These are phyloP conservation scores for Nephrocerus scutellatus DNA, from an alignment of 2,888 invertebrate genomes.

Conservation along the genomic window DNA sequence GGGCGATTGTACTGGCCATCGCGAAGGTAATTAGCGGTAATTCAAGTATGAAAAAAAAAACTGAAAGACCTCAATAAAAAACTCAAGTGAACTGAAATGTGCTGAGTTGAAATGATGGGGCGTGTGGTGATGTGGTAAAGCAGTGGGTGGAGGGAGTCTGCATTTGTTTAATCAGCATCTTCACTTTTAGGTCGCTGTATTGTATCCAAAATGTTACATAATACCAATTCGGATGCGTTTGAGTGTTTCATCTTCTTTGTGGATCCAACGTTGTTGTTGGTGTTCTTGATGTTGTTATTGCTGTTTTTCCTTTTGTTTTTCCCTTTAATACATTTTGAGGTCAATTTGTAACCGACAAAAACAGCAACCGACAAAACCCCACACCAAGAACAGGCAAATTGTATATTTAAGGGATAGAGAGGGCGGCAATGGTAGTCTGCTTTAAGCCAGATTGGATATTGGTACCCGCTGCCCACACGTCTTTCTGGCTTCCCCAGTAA, in stretches of 20 bases:
- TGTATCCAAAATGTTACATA: too few species aligned
- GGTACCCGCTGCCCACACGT: too few species aligned
- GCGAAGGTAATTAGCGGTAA: conserved; percentile 24
- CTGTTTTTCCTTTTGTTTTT: too few species aligned
- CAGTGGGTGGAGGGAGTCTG: not conserved
- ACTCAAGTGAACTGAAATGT: conserved; percentile 15
- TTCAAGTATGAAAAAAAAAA: conserved; percentile 19
- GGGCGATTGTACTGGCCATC: conserved; percentile 5
- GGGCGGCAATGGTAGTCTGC: too few species aligned
- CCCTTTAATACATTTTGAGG: conserved; percentile 23
- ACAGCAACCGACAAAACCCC: too few species aligned
- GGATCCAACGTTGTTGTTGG: not conserved
- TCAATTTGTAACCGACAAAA: conserved; percentile 22
- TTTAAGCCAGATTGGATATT: too few species aligned
- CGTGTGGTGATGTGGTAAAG: not conserved
- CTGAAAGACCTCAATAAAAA: conserved; percentile 11
- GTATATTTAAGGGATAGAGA: too few species aligned
- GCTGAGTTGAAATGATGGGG: conserved; percentile 10
- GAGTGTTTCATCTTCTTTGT: too few species aligned
- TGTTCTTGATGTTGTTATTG: conserved; percentile 7
- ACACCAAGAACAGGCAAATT: too few species aligned
- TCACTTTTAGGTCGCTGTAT: too few species aligned
- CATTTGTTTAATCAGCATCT: conserved; percentile 17
- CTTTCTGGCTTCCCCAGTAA: too few species aligned
- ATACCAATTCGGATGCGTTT: too few species aligned